These are phyloP conservation scores for Gobiocypris rarus DNA, from an alignment of 2,113 vertebrate genomes.

Conservation along the genomic window DNA sequence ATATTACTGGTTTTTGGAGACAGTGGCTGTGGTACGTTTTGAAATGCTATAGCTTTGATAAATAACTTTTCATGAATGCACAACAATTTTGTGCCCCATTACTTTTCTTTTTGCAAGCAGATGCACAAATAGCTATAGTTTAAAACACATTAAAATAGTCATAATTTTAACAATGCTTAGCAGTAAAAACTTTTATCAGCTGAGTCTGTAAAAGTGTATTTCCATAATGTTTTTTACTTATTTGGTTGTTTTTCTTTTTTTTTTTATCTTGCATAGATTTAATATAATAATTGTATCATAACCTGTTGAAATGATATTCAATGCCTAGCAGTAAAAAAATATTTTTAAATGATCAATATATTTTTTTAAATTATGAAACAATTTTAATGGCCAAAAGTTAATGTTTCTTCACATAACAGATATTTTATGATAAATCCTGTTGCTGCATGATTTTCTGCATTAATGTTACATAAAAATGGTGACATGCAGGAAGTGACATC, in stretches of 20 bases:
- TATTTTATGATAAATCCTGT: not conserved
- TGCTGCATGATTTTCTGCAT: not conserved
- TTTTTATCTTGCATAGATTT: no score
- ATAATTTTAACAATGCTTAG: not conserved
- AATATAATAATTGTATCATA: no score
- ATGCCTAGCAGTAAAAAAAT: not conserved
- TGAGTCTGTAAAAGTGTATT: no score
- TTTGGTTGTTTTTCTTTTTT: no score
- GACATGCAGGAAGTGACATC: not conserved
- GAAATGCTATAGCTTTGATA: not conserved
- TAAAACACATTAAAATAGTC: not conserved
- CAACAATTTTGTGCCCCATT: not conserved
- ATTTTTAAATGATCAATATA: not conserved
- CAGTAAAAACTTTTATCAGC: not conserved
- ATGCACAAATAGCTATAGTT: no score
- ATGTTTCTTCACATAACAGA: not conserved
- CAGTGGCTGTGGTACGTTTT: not conserved
- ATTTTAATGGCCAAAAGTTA: not conserved
- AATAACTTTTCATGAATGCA: not conserved
- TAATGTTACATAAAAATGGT: not conserved
- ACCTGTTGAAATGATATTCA: not conserved
- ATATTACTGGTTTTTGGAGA: constrained; percentile 24
- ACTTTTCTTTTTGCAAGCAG: not conserved
- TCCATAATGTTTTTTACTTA: no score
- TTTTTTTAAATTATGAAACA: not conserved